Conservation (phyloP, 2,797 vertebrate genomes). For the Etheostoma nigrum region DNA sequence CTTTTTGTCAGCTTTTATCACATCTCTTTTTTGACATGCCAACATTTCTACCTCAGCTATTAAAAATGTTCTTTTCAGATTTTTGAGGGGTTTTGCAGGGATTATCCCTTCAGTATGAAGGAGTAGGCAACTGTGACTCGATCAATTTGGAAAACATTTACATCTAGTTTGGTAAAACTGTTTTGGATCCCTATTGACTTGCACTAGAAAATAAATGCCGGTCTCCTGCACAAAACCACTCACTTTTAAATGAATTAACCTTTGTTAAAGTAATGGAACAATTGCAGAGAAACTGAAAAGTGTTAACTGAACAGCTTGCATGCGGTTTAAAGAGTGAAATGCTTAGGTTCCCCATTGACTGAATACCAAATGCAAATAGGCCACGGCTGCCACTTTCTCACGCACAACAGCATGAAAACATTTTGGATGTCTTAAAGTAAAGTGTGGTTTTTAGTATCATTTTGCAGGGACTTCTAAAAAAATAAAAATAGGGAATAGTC, state of each 20-base stretch:
- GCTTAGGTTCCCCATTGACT: conserved; percentile 47
- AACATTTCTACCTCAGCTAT: neutral
- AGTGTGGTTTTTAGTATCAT: conserved; percentile 6
- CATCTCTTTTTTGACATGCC: neutral
- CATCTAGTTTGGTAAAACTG: conserved; percentile 36
- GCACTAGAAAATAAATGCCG: neutral
- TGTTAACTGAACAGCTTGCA: conserved; percentile 42
- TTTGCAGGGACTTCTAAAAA: conserved; percentile 18
- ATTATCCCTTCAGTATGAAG: neutral
- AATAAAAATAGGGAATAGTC: neutral
- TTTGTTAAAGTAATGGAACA: conserved; percentile 38
- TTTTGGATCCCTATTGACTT: conserved; percentile 31
- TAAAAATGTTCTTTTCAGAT: neutral
- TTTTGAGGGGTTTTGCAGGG: conserved; percentile 12
- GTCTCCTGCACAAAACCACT: conserved; percentile 21
- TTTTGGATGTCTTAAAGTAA: conserved; percentile 21
- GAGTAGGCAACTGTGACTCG: conserved; percentile 20
- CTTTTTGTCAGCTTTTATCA: neutral
- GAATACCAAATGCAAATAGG: conserved; percentile 56
- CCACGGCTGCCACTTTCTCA: conserved; percentile 43
- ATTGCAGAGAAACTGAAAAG: conserved; percentile 29
- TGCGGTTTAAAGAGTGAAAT: conserved; percentile 43
- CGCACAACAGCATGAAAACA: conserved; percentile 57
- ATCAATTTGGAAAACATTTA: conserved; percentile 47
- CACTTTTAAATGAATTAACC: conserved; percentile 30